Base-by-base conservation (phyloP, 2,113 vertebrate genomes). In the Holacanthus passer region DNA sequence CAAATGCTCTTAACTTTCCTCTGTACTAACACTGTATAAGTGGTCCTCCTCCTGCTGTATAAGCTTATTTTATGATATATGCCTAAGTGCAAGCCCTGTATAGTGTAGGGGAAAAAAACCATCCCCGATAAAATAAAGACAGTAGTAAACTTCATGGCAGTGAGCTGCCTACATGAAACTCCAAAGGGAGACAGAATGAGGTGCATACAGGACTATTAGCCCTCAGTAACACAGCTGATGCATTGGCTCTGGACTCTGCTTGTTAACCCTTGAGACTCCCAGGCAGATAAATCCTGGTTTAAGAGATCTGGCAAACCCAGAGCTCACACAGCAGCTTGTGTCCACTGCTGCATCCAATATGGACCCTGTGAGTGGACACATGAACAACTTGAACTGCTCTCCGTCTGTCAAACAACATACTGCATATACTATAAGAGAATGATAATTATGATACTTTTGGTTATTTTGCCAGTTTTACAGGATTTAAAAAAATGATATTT, bases 241-340 rank as follows among this genome's bases (percentile, higher is more conserved):
- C 88, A 91, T 88, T 88, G 82, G 77, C 59, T 88, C 74, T 85
- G 72, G 81, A 83, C 84, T 88, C 79, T 64, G 77, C 82, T 77
- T 90, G 83, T 92, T 92, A 93, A 93, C 86, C 86, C 87, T 79
- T 85, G 77, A 88, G 77, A 81, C 73, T 77, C 81, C 73, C 7
- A 58, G 6, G 48, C 77, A 17, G 63, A 89, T 93, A 90, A 90
- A 93, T 86, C 78, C 83, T 71, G 62, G 24, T 81, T 80, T 82
- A 88, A 86, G 84, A 82, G 80, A 84, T 69, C 69, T 88, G 87
- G 59, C 45, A 64, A 78, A 80, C 68, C 48, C 63, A 56, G 65
- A 85, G 69, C 80, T 84, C 82, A 69, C 64, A 32, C 48, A 84
- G 78, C 72, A 86, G 72, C 37, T 24, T 53, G 56, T 70, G 52